A percentile compares a stretch with the other conserved stretches of the same genome.
These are phyloP conservation scores for Limenitis camilla DNA, from an alignment of 2,888 invertebrate genomes.

Conservation along the genomic window DNA sequence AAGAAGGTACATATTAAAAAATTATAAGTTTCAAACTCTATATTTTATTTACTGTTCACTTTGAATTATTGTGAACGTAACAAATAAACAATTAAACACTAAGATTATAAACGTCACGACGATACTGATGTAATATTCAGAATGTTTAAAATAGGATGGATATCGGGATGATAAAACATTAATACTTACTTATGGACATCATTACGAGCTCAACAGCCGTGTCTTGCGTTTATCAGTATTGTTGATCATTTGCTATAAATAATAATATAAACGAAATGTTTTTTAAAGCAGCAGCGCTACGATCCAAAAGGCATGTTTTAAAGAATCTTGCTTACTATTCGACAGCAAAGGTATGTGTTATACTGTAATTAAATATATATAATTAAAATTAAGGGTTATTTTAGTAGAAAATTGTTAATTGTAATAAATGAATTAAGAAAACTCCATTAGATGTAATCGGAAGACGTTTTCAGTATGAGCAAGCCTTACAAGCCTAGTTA, in stretches of 20 bases:
- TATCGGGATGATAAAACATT: slow-evolving; percentile 29
- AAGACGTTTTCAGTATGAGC: too few relatives aligned
- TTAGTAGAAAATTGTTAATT: too few relatives aligned
- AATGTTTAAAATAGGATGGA: slow-evolving; percentile 29
- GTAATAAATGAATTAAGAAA: too few relatives aligned
- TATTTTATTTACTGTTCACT: too few relatives aligned
- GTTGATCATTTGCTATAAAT: slow-evolving; percentile 27
- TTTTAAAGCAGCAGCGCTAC: slow-evolving; percentile 49
- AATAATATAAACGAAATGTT: slow-evolving; percentile 39
- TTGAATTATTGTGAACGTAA: slow-evolving; percentile 1
- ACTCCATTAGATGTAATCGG: too few relatives aligned
- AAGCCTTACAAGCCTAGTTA: too few relatives aligned
- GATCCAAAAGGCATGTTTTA: slow-evolving; percentile 41
- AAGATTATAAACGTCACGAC: slow-evolving; percentile 39
- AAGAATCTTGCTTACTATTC: slow-evolving; percentile 52
- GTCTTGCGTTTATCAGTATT: slow-evolving; percentile 31
- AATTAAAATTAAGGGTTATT: too few relatives aligned
- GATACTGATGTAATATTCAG: slow-evolving; percentile 43
- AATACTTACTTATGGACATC: slow-evolving; percentile 39
- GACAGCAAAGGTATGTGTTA: slow-evolving; percentile 51
- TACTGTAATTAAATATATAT: too few relatives aligned
- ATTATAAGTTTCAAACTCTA: too few relatives aligned
- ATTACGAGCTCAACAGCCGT: slow-evolving; percentile 30
- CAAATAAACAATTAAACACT: slow-evolving; percentile 9
- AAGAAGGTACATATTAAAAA: too few relatives aligned